phyloP scores from a whole-genome alignment of 2,797 vertebrate species.

The Cryptoprocta ferox region DNA sequence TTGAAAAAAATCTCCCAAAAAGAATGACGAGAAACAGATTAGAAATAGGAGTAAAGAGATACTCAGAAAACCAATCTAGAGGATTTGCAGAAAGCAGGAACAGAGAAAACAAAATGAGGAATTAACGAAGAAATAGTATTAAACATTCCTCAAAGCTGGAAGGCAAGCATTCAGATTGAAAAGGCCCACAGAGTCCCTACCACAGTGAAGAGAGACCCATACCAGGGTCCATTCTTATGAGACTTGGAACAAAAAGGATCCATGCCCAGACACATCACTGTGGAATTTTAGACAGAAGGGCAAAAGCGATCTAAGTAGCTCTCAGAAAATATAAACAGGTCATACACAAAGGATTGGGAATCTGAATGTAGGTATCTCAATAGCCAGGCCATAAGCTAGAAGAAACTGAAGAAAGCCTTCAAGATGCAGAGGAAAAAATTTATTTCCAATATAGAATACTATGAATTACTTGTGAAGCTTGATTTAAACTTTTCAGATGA shows the following conservation, averaged over 20 bases:
- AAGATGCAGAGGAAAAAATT: not conserved
- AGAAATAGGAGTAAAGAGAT: slow-evolving; percentile 9
- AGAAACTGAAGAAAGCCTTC: not conserved
- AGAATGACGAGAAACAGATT: not conserved
- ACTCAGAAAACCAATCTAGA: not conserved
- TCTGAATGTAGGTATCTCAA: not conserved
- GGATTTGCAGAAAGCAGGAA: not conserved
- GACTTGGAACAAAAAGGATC: not conserved
- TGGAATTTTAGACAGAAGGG: not conserved
- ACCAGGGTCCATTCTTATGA: not conserved
- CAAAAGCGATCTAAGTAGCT: not conserved
- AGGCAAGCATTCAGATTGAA: not conserved
- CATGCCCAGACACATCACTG: not conserved
- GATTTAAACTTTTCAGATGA: not conserved
- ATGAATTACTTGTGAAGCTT: not conserved
- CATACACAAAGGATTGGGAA: not conserved
- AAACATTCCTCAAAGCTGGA: not conserved
- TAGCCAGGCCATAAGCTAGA: not conserved
- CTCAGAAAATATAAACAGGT: not conserved
- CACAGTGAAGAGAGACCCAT: not conserved
- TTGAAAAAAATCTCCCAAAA: slow-evolving; percentile 2
- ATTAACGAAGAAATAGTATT: not conserved
- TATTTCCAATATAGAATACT: not conserved
- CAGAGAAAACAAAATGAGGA: not conserved
- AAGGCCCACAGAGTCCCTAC: not conserved